Base-by-base conservation (phyloP, 2,113 vertebrate species). In the Anser cygnoides region DNA sequence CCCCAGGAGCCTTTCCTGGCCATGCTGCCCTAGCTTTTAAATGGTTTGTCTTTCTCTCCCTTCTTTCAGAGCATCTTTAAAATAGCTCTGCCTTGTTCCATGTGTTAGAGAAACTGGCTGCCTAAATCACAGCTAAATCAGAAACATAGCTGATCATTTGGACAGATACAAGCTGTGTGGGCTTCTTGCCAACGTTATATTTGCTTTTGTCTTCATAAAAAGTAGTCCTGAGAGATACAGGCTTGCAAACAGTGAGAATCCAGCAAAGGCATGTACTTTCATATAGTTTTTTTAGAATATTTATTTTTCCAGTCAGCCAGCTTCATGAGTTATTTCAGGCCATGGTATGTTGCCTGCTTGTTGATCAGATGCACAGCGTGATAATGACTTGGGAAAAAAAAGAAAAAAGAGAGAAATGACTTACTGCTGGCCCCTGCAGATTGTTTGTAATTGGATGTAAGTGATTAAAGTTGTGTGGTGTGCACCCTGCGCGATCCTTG, bases 321-420 rank as follows among this genome's bases (percentile, higher is more conserved):
- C 39, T 85, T 20, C 54, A 67, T 19, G 66, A 92, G 70, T 83
- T 96, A 87, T 90, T 96, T 96, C 84, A 95, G 92, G 63, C 89
- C 33, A 6, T 18, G 57, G 49, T 26, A 54, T 41, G 22, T 44
- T 76, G 22, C 14, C 67, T 4, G 4, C 21, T 84, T 92, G 71
- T 66, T 80, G 73, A 74, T 89, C 58, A 76, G 84, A 94, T 68
- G 79, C 44, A 41, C 63, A 76, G 44, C 35, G 22, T 22, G 61
- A 46, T 46, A 26, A 86, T 59, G 54, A 13, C 31, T 62, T 63
- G 37, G 37, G 16, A 12, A 50, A 23, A 23, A 59, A 22, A 11
- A 35, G 35, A 49, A 49, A 23, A 63, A 76, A 55, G 9, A 4
- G 22, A 25, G 37, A 66, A 94, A 44, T 13, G 4, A 3, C 8